These are phyloP conservation scores for Trichomalopsis sarcophagae DNA, from an alignment of 1,140 invertebrate species.

Conservation along the genomic window DNA sequence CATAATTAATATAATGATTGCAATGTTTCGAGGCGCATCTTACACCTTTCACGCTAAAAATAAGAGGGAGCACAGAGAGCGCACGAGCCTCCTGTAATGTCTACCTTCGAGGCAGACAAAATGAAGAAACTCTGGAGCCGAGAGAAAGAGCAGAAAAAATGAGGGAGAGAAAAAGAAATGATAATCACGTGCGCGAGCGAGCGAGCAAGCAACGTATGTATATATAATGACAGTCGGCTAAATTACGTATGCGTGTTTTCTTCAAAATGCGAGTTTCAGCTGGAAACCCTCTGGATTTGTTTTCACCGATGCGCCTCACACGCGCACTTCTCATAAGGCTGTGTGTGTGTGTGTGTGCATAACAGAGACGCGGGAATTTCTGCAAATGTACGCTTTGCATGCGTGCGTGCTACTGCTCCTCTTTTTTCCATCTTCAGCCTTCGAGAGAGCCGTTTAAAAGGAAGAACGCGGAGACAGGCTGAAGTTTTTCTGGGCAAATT, in stretches of 20 bases:
- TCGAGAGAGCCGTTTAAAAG: slow-evolving; percentile 1
- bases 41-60: slow-evolving; percentile 38
- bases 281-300: slow-evolving; percentile 44
- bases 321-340: background rate
- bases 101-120: slow-evolving; percentile 46
- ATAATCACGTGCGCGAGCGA: slow-evolving; percentile 26
- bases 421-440: slow-evolving; percentile 10
- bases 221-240: slow-evolving; percentile 47
- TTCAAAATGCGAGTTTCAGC: slow-evolving; percentile 45
- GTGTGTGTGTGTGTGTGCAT: too few relatives aligned
- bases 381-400: slow-evolving; percentile 44
- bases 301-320: slow-evolving; percentile 29
- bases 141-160: slow-evolving; percentile 21
- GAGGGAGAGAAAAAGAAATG: slow-evolving; percentile 18
- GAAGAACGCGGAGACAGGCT: background rate
- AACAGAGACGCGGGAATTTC: slow-evolving; percentile 26
- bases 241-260: slow-evolving; percentile 61
- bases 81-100: slow-evolving; percentile 13
- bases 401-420: slow-evolving; percentile 21
- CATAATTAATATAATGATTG: slow-evolving; percentile 47
- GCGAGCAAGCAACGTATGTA: background rate
- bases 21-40: slow-evolving; percentile 20
- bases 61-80: slow-evolving; percentile 4
- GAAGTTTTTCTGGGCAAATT: slow-evolving; percentile 25
- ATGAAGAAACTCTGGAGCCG: background rate